These are phyloP conservation scores for Rhinopithecus roxellana DNA, from an alignment of 2,113 vertebrate genomes.

Conservation along the genomic window DNA sequence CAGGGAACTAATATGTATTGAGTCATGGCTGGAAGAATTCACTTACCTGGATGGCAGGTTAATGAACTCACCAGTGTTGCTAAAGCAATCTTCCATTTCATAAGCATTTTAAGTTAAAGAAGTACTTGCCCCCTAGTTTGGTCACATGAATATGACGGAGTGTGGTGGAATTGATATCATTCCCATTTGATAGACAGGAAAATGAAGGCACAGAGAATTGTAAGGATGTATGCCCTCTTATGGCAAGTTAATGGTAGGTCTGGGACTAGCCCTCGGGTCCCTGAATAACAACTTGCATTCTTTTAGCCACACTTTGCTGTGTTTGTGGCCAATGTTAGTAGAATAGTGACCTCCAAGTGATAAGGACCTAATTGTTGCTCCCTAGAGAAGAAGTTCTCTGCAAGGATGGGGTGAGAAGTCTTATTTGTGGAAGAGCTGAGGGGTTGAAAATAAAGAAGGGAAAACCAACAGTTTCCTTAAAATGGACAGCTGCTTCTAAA, in stretches of 20 bases:
- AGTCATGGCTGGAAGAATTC: conserved; percentile 29
- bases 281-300: background rate
- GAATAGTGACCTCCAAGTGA: background rate
- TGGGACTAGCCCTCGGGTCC: background rate
- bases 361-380: background rate
- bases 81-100: background rate
- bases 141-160: background rate
- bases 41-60: background rate
- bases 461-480: conserved; percentile 27
- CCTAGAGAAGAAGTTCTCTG: background rate
- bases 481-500: conserved; percentile 30
- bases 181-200: conserved; percentile 10
- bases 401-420: background rate
- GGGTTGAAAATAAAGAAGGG: conserved; percentile 9
- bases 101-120: conserved; percentile 7
- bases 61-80: background rate
- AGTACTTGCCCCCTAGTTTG: background rate
- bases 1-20: background rate
- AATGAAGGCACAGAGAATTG: conserved; percentile 9
- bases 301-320: background rate
- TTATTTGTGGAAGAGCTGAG: conserved; percentile 12
- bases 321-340: background rate
- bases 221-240: background rate
- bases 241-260: background rate
- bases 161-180: background rate